A percentile compares a stretch with the other conserved stretches of the same genome.
Evolutionary conservation across 2,113 vertebrate genomes (phyloP).

Genomic region (Xiphophorus couchianus): DNA sequence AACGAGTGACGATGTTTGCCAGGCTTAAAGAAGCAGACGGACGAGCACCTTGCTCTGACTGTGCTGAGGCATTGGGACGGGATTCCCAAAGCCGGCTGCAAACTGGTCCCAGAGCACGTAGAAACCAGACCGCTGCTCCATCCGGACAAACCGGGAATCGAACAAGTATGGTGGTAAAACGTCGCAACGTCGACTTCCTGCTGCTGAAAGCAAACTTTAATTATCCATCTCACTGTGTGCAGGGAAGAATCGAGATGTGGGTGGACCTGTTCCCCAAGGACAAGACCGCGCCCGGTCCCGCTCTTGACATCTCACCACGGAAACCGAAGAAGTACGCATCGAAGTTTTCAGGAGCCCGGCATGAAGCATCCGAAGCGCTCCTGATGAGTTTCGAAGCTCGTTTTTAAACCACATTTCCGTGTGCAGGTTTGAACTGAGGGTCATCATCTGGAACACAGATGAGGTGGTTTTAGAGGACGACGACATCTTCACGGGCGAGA

Average conservation of each 20-base stretch:
- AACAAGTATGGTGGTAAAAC: constrained; percentile 83
- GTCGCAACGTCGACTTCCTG: not conserved
- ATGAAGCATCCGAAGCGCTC: not conserved
- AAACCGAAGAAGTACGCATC: constrained; percentile 93
- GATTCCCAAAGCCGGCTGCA: constrained; percentile 88
- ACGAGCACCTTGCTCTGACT: constrained; percentile 90
- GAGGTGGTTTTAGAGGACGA: constrained; percentile 97
- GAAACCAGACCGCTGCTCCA: constrained; percentile 92
- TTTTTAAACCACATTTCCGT: not conserved
- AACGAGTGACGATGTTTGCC: not conserved
- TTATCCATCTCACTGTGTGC: constrained; percentile 4
- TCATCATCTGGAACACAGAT: constrained; percentile 98
- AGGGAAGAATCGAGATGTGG: constrained; percentile 98
- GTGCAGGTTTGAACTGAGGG: constrained; percentile 93
- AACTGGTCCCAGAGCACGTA: constrained; percentile 91
- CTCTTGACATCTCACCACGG: constrained; percentile 93
- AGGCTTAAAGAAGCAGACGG: constrained; percentile 94
- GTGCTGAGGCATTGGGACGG: constrained; percentile 93
- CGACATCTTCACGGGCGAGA: constrained; percentile 98
- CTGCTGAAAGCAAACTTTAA: not conserved
- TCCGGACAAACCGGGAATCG: constrained; percentile 95
- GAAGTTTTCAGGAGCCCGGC: not conserved
- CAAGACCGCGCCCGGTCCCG: constrained; percentile 90
- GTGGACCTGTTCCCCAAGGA: constrained; percentile 98
- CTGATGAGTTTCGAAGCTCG: not conserved